A percentile compares a stretch with the other conserved stretches of the same genome.
Evolutionary conservation across 2,113 vertebrate genomes (phyloP).

Genomic region (Lepidothrix coronata): DNA sequence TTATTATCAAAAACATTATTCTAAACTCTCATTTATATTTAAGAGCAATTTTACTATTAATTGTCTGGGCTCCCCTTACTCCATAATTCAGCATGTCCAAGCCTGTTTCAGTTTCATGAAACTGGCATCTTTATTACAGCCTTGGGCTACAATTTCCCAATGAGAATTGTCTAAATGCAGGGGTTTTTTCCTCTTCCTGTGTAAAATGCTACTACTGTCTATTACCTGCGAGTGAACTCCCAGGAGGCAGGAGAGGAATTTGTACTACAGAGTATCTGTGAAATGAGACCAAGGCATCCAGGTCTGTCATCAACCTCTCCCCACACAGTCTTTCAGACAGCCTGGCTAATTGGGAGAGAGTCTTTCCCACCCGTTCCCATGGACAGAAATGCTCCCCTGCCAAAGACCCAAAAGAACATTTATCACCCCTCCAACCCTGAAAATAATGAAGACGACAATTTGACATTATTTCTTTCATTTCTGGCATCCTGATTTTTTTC

Average conservation of each 20-base stretch:
- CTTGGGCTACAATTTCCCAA: slow-evolving; percentile 61
- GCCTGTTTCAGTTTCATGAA: slow-evolving; percentile 55
- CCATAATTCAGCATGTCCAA: slow-evolving; percentile 60
- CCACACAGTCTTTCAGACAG: background rate
- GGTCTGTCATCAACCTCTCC: slow-evolving; percentile 8
- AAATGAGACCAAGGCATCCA: slow-evolving; percentile 4
- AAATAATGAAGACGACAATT: background rate
- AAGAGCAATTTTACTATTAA: slow-evolving; percentile 64
- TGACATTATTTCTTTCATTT: background rate
- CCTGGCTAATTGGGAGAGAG: background rate
- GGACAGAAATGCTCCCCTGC: background rate
- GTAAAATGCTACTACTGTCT: slow-evolving; percentile 20
- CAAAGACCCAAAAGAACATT: background rate
- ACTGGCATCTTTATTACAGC: slow-evolving; percentile 67
- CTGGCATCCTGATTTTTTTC: background rate
- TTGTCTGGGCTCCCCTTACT: slow-evolving; percentile 51
- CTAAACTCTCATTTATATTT: slow-evolving; percentile 68
- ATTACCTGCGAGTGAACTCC: slow-evolving; percentile 3
- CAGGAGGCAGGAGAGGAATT: slow-evolving; percentile 32
- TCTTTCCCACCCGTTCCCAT: background rate
- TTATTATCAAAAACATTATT: slow-evolving; percentile 62
- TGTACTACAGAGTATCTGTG: background rate
- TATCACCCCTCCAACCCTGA: background rate
- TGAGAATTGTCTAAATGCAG: slow-evolving; percentile 40
- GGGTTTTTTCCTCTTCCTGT: background rate